phyloP scores from a whole-genome alignment of 1,140 invertebrate species.

The Bombyx mandarina region DNA sequence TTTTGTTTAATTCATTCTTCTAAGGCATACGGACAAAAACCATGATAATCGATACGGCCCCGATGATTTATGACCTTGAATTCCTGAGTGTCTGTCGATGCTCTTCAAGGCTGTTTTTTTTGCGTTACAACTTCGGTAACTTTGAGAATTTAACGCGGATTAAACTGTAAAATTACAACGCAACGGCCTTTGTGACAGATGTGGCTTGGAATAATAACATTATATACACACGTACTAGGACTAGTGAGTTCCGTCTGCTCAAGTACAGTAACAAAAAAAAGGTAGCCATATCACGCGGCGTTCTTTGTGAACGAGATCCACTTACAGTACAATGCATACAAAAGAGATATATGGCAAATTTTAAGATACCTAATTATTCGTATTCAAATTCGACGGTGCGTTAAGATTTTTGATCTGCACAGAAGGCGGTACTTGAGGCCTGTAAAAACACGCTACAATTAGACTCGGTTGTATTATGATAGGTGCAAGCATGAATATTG shows the following conservation, averaged over 20 bases:
- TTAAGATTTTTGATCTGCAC: conserved; percentile 39
- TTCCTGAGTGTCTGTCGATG: conserved; percentile 40
- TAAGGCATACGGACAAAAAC: too few species aligned
- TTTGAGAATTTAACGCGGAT: conserved; percentile 68
- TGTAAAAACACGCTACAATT: conserved; percentile 54
- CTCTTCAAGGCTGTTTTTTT: conserved; percentile 38
- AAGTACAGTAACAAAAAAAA: conserved; percentile 3
- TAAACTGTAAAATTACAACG: conserved; percentile 68
- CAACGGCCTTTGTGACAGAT: conserved; percentile 60
- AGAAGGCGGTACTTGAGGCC: conserved; percentile 54
- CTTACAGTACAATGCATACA: conserved; percentile 62
- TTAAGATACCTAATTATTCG: conserved; percentile 66
- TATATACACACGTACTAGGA: conserved; percentile 44
- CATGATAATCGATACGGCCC: not conserved
- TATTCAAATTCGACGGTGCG: conserved; percentile 51
- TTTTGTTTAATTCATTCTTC: too few species aligned
- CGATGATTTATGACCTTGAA: conserved; percentile 54
- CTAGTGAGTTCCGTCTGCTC: too few species aligned
- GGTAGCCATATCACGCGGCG: conserved; percentile 46
- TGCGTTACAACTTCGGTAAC: conserved; percentile 30
- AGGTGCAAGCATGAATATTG: conserved; percentile 2
- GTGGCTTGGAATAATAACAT: conserved; percentile 61
- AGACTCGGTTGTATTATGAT: conserved; percentile 1
- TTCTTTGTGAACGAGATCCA: conserved; percentile 58
- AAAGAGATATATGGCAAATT: conserved; percentile 64